Evolutionary conservation across 1,140 invertebrate species (phyloP).

Genomic region (Diachasma alloeum): DNA sequence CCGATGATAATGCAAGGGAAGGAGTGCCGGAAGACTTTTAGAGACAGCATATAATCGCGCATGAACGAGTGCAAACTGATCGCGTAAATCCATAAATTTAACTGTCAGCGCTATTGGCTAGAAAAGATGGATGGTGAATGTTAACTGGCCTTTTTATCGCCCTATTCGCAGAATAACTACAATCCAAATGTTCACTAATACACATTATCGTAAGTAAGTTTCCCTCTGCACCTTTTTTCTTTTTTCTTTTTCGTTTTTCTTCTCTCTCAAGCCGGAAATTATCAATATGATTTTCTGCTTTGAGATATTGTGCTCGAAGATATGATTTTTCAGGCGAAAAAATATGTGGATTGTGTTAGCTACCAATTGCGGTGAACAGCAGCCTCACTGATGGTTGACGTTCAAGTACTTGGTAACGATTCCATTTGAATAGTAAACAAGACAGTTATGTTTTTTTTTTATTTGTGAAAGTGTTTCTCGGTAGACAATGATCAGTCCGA

Average conservation of each 20-base stretch:
- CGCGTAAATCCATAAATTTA: constrained; percentile 7
- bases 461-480: constrained; percentile 33
- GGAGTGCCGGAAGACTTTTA: not conserved
- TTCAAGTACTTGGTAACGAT: not conserved
- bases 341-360: too few species aligned
- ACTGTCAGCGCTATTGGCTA: not conserved
- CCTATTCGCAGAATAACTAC: not conserved
- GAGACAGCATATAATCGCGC: constrained; percentile 1
- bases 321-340: too few species aligned
- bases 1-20: not conserved
- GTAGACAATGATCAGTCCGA: constrained; percentile 11
- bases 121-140: not conserved
- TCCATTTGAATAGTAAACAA: not conserved
- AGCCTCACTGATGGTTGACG: not conserved
- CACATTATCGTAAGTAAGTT: not conserved
- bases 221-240: not conserved
- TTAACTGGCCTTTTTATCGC: not conserved
- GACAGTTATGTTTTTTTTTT: not conserved
- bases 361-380: not conserved
- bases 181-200: not conserved
- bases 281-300: too few species aligned
- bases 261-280: too few species aligned
- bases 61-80: constrained; percentile 12
- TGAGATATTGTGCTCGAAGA: too few species aligned
- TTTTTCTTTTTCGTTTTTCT: not conserved